phyloP scores from a whole-genome alignment of 1,140 invertebrate genomes.

The Sycobia sp. region DNA sequence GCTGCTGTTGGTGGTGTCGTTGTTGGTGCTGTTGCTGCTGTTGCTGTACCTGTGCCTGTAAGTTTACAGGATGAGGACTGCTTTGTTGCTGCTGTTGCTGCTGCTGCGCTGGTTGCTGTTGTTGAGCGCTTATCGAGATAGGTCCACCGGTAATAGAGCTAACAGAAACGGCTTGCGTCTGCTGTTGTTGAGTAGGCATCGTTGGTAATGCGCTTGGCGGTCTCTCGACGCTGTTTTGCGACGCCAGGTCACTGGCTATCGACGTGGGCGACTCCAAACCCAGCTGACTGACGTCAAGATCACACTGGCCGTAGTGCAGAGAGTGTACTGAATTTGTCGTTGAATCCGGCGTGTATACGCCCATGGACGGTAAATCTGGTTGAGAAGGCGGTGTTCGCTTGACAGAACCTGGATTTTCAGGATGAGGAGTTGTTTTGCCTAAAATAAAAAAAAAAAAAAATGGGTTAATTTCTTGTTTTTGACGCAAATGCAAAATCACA shows the following conservation, averaged over 20 bases:
- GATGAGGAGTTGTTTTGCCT: conserved; percentile 63
- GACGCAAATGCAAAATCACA: background rate
- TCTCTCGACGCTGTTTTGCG: conserved; percentile 74
- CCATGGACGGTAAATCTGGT: conserved; percentile 75
- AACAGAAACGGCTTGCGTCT: conserved; percentile 12
- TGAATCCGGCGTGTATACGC: conserved; percentile 82
- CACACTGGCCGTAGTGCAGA: conserved; percentile 78
- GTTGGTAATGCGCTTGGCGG: conserved; percentile 58
- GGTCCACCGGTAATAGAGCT: conserved; percentile 6
- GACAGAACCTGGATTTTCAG: conserved; percentile 63
- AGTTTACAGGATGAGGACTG: conserved; percentile 24
- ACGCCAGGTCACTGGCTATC: conserved; percentile 82
- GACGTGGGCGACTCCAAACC: conserved; percentile 86
- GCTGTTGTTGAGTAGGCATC: conserved; percentile 40
- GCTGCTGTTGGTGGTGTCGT: background rate
- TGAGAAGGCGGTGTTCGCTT: conserved; percentile 66
- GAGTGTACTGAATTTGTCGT: conserved; percentile 85
- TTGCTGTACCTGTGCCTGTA: conserved; percentile 39
- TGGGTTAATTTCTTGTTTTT: background rate
- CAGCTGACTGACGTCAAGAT: conserved; percentile 81
- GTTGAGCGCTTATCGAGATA: conserved; percentile 1
- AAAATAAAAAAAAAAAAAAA: background rate
- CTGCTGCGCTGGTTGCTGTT: background rate
- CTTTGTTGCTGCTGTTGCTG: conserved; percentile 24
- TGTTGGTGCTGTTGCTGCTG: conserved; percentile 44